Conservation (phyloP, 23 tunicate genomes). For the Trididemnum clinides region DNA sequence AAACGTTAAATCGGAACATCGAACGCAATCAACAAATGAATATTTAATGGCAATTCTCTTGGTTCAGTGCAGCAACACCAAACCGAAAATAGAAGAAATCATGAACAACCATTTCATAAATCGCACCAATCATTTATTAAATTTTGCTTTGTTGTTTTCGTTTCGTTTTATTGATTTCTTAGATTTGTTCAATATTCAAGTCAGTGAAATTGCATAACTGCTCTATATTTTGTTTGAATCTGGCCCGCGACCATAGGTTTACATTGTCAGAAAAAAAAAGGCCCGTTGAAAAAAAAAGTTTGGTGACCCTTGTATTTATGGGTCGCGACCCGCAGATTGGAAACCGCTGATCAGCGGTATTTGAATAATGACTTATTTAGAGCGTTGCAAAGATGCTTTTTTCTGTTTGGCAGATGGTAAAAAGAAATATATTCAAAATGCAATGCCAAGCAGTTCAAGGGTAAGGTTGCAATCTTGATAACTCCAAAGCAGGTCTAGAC, state of each 20-base stretch:
- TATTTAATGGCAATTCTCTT: conserved; percentile 14
- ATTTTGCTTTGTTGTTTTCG: background rate
- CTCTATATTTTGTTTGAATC: background rate
- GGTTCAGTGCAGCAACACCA: conserved; percentile 25
- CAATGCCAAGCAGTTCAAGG: no score
- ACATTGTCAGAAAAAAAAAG: background rate
- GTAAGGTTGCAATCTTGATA: no score
- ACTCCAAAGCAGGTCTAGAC: no score
- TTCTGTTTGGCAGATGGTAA: no score
- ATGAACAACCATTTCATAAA: conserved; percentile 5
- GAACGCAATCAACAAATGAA: background rate
- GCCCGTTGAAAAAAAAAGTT: background rate
- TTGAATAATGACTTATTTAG: no score
- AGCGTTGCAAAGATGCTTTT: no score
- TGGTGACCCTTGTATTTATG: background rate
- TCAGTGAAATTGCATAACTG: background rate
- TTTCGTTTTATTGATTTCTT: background rate
- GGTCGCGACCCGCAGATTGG: no score
- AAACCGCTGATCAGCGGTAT: no score
- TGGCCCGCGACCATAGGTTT: background rate
- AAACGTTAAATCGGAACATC: conserved; percentile 28
- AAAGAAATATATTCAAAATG: no score
- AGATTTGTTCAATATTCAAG: background rate
- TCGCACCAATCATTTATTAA: background rate
- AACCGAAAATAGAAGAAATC: background rate